Evolutionary conservation across 2,888 invertebrate species (phyloP).

Genomic region (Zele albiditarsus): DNA sequence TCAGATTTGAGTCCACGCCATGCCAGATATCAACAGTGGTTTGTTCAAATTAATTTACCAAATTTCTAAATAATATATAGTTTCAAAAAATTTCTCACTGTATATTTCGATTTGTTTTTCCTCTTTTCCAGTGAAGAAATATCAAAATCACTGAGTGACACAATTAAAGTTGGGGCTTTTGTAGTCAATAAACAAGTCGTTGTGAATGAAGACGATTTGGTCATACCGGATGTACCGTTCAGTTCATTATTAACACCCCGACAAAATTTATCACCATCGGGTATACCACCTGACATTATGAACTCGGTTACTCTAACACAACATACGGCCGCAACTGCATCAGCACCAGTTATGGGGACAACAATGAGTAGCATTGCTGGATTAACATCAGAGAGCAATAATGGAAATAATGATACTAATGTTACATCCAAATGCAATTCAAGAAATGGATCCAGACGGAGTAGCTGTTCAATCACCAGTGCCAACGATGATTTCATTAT

Average conservation of each 20-base stretch:
- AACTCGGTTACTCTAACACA: slow-evolving; percentile 42
- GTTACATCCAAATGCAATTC: slow-evolving; percentile 69
- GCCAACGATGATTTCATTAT: slow-evolving; percentile 81
- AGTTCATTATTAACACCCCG: slow-evolving; percentile 75
- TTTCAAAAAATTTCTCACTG: neutral
- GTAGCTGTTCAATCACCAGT: slow-evolving; percentile 74
- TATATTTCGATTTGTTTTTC: neutral
- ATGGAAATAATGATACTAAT: slow-evolving; percentile 70
- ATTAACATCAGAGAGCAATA: slow-evolving; percentile 61
- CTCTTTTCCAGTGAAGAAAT: slow-evolving; percentile 78
- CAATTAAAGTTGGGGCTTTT: slow-evolving; percentile 85
- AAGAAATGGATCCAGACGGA: slow-evolving; percentile 71
- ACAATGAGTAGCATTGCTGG: slow-evolving; percentile 41
- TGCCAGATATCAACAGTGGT: slow-evolving; percentile 78
- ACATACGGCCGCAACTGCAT: slow-evolving; percentile 39
- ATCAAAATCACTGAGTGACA: slow-evolving; percentile 81
- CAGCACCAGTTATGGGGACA: slow-evolving; percentile 34
- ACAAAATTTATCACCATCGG: slow-evolving; percentile 65
- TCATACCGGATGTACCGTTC: slow-evolving; percentile 80
- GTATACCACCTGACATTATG: slow-evolving; percentile 54
- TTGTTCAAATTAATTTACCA: slow-evolving; percentile 51
- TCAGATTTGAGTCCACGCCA: slow-evolving; percentile 83
- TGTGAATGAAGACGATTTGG: slow-evolving; percentile 75
- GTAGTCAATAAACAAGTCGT: slow-evolving; percentile 80
- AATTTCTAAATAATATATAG: neutral